Evolutionary conservation across 2,113 vertebrate species (phyloP), one percentile per base, ranked within the genome.

Genomic region (Microcebus jonahi): DNA sequence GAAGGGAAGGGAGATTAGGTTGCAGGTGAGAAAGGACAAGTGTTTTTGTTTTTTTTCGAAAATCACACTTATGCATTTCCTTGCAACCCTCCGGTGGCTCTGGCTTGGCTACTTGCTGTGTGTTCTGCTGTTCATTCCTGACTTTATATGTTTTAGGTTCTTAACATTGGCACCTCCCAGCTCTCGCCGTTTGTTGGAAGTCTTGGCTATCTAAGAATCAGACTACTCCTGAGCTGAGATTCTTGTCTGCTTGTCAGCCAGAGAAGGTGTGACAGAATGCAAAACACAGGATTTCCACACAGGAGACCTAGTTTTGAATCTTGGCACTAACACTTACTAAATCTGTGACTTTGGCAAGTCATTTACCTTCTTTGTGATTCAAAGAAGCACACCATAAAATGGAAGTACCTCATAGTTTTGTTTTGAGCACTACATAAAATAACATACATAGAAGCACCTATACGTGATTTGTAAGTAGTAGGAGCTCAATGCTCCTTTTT

Each of bases 251-350:
- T 18, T 65, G 50, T 31, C 48, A 88, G 53, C 48, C 67, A 63
- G 39, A 71, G 71, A 81, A 88, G 36, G 91, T 79, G 65, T 36
- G 45, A 82, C 4, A 34, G 31, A 70, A 85, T 27, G 45, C 53
- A 71, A 77, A 79, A 63, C 34, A 31, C 4, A 91, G 53, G 61
- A 73, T 50, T 87, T 87, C 20, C 8, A 80, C 48, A 31, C 18
- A 48, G 80, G 71, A 79, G 67, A 53, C 77, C 55, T 36, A 17
- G 71, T 71, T 96, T 84, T 82, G 85, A 91, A 71, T 95, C 63
- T 42, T 48, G 84, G 55, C 76, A 61, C 57, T 57, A 70, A 61
- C 5, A 4, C 27, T 71, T 71, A 82, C 25, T 96, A 84, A 92
- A 71, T 59, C 81, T 92, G 14, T 3, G 85, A 84, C 77, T 71